These are phyloP conservation scores for Aphelinus atriplicis DNA, from an alignment of 1,140 invertebrate genomes.

Conservation along the genomic window DNA sequence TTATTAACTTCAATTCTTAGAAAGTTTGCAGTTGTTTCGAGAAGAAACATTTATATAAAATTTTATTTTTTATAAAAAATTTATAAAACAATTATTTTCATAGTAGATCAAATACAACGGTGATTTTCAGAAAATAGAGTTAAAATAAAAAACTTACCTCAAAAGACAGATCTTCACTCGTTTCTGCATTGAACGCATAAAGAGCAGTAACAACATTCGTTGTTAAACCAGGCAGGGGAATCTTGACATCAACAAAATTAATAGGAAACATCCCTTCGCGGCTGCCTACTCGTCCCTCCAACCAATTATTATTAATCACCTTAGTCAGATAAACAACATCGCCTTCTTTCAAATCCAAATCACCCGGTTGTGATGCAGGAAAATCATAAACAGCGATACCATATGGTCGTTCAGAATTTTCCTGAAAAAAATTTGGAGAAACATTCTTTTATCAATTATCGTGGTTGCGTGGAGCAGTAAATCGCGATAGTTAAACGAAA, in stretches of 20 bases:
- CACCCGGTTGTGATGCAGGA: slow-evolving; percentile 73
- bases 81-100: neutral
- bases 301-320: slow-evolving; percentile 82
- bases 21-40: too few relatives aligned
- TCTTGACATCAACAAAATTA: slow-evolving; percentile 80
- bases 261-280: slow-evolving; percentile 83
- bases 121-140: neutral
- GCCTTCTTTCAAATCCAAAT: slow-evolving; percentile 78
- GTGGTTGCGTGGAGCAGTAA: too few relatives aligned
- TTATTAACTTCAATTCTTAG: too few relatives aligned
- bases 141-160: slow-evolving; percentile 58
- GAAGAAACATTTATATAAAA: too few relatives aligned
- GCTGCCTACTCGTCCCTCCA: slow-evolving; percentile 73
- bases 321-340: slow-evolving; percentile 76
- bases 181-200: slow-evolving; percentile 72
- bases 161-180: slow-evolving; percentile 70
- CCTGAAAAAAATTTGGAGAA: slow-evolving; percentile 38
- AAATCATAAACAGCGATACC: slow-evolving; percentile 82
- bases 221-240: slow-evolving; percentile 70
- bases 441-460: too few relatives aligned
- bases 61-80: too few relatives aligned
- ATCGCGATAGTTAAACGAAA: too few relatives aligned
- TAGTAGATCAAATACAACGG: slow-evolving; percentile 8
- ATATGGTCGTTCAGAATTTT: slow-evolving; percentile 66
- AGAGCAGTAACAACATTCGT: slow-evolving; percentile 66